Percentiles rank a stretch among this genome's conserved stretches.
phyloP scores from a whole-genome alignment of 2,113 vertebrate genomes.

The Machaerirhynchus nigripectus region DNA sequence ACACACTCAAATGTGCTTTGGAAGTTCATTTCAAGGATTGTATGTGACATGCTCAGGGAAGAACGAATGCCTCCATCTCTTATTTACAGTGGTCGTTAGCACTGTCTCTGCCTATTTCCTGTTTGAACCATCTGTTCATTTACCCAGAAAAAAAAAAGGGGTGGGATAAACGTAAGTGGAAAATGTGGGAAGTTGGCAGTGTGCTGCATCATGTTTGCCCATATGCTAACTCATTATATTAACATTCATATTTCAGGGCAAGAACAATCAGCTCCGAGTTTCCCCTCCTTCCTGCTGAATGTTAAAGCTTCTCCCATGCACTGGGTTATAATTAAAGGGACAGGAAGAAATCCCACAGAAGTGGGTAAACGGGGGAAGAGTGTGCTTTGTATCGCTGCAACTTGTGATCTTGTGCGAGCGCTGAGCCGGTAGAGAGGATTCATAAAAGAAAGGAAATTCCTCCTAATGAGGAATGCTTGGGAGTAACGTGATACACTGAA shows the following conservation, averaged over 20 bases:
- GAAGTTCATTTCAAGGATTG: background rate
- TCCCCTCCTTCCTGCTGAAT: background rate
- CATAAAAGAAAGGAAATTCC: constrained; percentile 1
- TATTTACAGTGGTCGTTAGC: constrained; percentile 30
- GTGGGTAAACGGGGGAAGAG: background rate
- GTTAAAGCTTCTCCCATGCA: background rate
- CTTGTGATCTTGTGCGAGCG: background rate
- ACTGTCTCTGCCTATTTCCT: background rate
- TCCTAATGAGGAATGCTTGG: background rate
- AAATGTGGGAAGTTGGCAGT: constrained; percentile 28
- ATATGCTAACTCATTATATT: constrained; percentile 38
- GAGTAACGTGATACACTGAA: background rate
- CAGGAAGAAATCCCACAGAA: background rate
- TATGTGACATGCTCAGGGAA: background rate
- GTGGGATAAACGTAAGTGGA: background rate
- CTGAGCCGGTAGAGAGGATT: background rate
- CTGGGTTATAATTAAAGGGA: background rate
- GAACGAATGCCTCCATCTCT: background rate
- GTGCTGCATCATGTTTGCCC: constrained; percentile 32
- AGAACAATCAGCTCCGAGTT: background rate
- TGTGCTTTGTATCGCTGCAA: background rate
- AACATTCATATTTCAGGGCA: background rate
- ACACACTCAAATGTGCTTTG: background rate
- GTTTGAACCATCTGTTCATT: constrained; percentile 30
- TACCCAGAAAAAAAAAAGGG: background rate